Evolutionary conservation across 2,888 invertebrate genomes (phyloP), one percentile per base, ranked within the genome.

Genomic region (Prenolepis imparis): DNA sequence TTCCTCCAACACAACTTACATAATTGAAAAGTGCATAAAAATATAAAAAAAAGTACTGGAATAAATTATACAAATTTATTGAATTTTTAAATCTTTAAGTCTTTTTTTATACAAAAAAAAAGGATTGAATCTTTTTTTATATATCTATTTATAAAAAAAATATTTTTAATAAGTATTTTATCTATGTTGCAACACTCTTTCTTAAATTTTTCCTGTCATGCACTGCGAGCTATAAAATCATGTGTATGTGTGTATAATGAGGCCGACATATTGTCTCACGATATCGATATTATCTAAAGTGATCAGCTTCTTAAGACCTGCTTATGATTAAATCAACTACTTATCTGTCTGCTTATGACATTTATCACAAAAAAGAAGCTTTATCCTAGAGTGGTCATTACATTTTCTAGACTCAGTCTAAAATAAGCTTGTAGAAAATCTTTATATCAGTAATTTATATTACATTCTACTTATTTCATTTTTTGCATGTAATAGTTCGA

Each of bases 231-330:
- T 8, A 48, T 1, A 18, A 52, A 52, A 52, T n/a, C 6, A 8
- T 52, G n/a, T 9, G 9, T 4, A 0, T 9, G 9, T 4, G 9
- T 32, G 18, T 15, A 21, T 74, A 73, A 44, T 6, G n/a, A 66
- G 52, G 36, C 12, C 72, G 70, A 77, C 72, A 55, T 8, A 4
- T 68, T 52, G 68, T 75, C 75, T 75, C 39, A 8, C 8, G 52
- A 24, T 39, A 52, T 77, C 12, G n/a, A 68, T 52, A 9, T 39
- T 52, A 77, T 70, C 72, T 77, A 39, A 68, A 77, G 24, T 68
- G 12, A 48, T 74, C 11, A n/a, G 66, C 15, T 66, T 66, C 15
- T 73, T 61, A 1, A 48, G 44, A 74, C 28, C n/a, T 28, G 41
- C 28, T 66, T 32, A 41, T n/a, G 8, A 41, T 12, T 41, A 15